These are phyloP conservation scores for Mycetomoellerius zeteki DNA, from an alignment of 1,140 invertebrate genomes.

Conservation along the genomic window DNA sequence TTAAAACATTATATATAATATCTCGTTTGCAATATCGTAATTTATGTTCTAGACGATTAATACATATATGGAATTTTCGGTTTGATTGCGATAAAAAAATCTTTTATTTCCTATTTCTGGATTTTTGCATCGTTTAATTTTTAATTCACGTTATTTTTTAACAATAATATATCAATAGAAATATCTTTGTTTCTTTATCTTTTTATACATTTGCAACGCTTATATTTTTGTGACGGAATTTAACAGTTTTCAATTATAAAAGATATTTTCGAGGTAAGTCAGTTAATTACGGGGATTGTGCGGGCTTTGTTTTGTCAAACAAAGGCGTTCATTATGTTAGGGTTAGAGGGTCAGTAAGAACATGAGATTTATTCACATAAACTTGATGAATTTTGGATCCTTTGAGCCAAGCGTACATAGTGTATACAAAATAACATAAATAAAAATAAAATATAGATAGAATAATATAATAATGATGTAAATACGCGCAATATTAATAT, in stretches of 20 bases:
- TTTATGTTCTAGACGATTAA: not conserved
- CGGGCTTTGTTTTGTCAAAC: slow-evolving; percentile 80
- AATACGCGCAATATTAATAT: slow-evolving; percentile 13
- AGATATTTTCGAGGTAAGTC: slow-evolving; percentile 71
- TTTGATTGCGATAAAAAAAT: not conserved
- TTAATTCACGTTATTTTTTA: not conserved
- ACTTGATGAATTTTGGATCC: slow-evolving; percentile 66
- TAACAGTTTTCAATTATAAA: slow-evolving; percentile 46
- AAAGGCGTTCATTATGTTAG: slow-evolving; percentile 77
- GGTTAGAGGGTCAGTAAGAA: slow-evolving; percentile 78
- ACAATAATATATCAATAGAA: not conserved
- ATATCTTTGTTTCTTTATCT: not conserved
- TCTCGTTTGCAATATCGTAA: not conserved
- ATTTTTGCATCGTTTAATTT: slow-evolving; percentile 8
- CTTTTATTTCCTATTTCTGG: not conserved
- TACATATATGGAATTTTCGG: not conserved
- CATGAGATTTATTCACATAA: slow-evolving; percentile 71
- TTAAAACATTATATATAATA: slow-evolving; percentile 23
- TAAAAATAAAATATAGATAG: not conserved
- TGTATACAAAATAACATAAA: not conserved
- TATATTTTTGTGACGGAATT: not conserved
- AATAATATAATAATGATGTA: not conserved
- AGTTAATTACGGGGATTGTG: slow-evolving; percentile 70
- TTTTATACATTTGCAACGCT: not conserved
- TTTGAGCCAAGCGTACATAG: not conserved